These are phyloP conservation scores for Trilocha varians DNA, from an alignment of 2,888 invertebrate genomes.

Conservation along the genomic window DNA sequence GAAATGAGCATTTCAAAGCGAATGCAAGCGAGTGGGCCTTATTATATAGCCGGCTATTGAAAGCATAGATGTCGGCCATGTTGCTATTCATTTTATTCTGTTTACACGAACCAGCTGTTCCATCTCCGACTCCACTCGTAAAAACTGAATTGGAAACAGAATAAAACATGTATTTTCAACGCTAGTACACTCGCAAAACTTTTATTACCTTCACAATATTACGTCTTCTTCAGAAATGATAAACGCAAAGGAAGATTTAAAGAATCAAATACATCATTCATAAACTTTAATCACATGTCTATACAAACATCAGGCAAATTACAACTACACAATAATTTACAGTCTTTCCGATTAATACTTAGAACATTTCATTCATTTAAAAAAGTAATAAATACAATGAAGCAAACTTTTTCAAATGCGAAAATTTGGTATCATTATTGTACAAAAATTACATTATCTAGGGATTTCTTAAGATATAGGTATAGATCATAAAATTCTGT, in stretches of 20 bases:
- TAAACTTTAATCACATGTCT: constrained; percentile 67
- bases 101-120: constrained; percentile 57
- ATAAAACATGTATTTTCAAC: constrained; percentile 50
- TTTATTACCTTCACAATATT: constrained; percentile 26
- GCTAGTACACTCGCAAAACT: constrained; percentile 27
- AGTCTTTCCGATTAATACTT: constrained; percentile 72
- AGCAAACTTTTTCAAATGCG: constrained; percentile 63
- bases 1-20: constrained; percentile 32
- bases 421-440: constrained; percentile 71
- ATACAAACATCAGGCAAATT: constrained; percentile 68
- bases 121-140: constrained; percentile 47
- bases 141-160: constrained; percentile 56
- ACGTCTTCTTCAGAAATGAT: constrained; percentile 8
- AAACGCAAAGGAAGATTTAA: constrained; percentile 18
- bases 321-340: constrained; percentile 69
- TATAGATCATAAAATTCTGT: constrained; percentile 44
- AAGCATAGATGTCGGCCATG: constrained; percentile 34
- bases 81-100: constrained; percentile 53
- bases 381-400: constrained; percentile 65
- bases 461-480: constrained; percentile 20
- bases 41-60: constrained; percentile 35
- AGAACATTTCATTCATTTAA: constrained; percentile 47
- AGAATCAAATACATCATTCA: constrained; percentile 39
- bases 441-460: constrained; percentile 61
- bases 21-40: constrained; percentile 28